Conservation (phyloP, 2,888 invertebrate genomes). For the Notocelia uddmanniana region DNA sequence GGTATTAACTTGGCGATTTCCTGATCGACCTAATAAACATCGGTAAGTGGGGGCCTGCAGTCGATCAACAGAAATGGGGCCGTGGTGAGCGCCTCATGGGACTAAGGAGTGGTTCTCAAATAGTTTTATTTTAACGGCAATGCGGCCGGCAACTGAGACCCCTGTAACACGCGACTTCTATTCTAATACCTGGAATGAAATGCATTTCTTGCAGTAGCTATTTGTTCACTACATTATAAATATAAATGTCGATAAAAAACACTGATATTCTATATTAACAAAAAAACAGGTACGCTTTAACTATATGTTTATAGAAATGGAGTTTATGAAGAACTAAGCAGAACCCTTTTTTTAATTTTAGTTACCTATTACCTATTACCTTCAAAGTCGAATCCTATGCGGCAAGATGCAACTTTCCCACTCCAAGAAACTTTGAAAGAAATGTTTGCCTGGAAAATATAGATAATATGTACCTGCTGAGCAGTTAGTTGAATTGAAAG, state of each 20-base stretch:
- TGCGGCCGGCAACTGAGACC: constrained; percentile 67
- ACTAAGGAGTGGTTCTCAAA: constrained; percentile 53
- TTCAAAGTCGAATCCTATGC: not conserved
- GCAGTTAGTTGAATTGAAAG: too few relatives aligned
- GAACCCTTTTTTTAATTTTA: too few relatives aligned
- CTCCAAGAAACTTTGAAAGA: constrained; percentile 5
- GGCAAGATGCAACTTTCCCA: not conserved
- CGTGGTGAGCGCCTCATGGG: constrained; percentile 59
- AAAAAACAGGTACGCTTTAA: too few relatives aligned
- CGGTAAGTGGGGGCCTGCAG: constrained; percentile 71
- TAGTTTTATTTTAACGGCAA: constrained; percentile 74
- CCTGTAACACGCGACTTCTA: constrained; percentile 47
- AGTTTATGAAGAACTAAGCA: too few relatives aligned
- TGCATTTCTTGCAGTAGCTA: constrained; percentile 9
- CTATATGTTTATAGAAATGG: too few relatives aligned
- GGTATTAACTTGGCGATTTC: constrained; percentile 70
- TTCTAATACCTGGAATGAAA: constrained; percentile 5
- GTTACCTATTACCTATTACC: not conserved
- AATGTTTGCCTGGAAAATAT: not conserved
- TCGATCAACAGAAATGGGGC: constrained; percentile 72
- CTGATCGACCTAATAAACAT: constrained; percentile 77
- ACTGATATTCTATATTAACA: too few relatives aligned
- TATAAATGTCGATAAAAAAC: too few relatives aligned
- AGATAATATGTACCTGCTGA: too few relatives aligned
- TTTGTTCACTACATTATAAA: not conserved